phyloP scores from a whole-genome alignment of 2,797 vertebrate genomes.

The Epinephelus coioides region DNA sequence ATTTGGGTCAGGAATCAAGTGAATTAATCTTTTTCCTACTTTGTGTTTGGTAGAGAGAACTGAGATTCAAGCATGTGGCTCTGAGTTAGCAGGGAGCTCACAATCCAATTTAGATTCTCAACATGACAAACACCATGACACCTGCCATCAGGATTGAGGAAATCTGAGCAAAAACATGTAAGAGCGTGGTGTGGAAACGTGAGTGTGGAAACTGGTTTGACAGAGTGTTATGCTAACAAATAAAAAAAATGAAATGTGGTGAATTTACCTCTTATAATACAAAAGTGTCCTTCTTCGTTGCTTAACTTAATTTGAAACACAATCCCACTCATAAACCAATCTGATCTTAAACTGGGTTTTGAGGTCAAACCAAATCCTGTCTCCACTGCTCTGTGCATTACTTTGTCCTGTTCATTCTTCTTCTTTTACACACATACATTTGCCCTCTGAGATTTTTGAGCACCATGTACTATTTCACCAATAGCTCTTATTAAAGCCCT shows the following conservation, averaged over 20 bases:
- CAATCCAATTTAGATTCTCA: not conserved
- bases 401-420: not conserved
- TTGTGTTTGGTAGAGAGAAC: not conserved
- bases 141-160: not conserved
- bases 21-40: not conserved
- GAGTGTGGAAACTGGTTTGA: not conserved
- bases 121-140: not conserved
- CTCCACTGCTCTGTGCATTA: not conserved
- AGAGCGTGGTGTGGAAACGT: not conserved
- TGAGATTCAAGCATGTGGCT: not conserved
- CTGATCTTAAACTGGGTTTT: not conserved
- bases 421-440: not conserved
- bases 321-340: not conserved
- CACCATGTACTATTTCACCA: not conserved
- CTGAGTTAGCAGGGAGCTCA: not conserved
- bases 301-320: constrained; percentile 1
- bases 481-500: constrained; percentile 11
- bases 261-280: not conserved
- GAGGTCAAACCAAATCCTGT: not conserved
- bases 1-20: not conserved
- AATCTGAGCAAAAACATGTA: not conserved
- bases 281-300: not conserved
- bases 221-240: not conserved
- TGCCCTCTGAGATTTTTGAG: not conserved
- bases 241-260: not conserved